Base-by-base conservation (phyloP, 2,797 vertebrate genomes). In the Podargus strigoides region DNA sequence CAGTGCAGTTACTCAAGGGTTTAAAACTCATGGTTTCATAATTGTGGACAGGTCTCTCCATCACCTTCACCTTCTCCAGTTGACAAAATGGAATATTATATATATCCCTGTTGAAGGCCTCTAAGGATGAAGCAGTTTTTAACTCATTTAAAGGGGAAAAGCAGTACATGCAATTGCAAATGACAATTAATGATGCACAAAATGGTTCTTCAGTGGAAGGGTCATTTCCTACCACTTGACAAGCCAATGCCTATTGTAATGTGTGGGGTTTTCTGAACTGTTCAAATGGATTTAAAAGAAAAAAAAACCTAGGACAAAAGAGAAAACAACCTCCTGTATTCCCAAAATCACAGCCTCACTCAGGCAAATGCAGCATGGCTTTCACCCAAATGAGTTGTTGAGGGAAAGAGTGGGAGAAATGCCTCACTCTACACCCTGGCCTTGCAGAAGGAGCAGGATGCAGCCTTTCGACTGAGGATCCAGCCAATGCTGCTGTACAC, bases 371-470 rank as follows among this genome's bases (percentile, higher is more conserved):
- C 10, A 17, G 4, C 0, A 0, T 26, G 17, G 5, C 36, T 72
- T 86, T 69, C 18, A 52, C 7, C 4, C 21, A 50, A 30, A 37
- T 16, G 23, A 62, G 28, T 1, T 47, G 7, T 1, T 60, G 58
- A 37, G 69, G 8, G 10, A 18, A 90, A 36, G 10, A 72, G 3
- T 3, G 7, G 17, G 12, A 32, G 4, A 44, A 68, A 34, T 7
- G 2, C 10, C 7, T 47, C 13, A 0, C 2, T 44, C 3, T 22
- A 1, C 6, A 10, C 14, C 22, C 24, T 2, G 1, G 6, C 1
- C 41, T 60, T 47, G 37, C 32, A 53, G 37, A 66, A 56, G 21
- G n/a, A 74, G 26, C 10, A 46, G 16, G 12, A 49, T 49, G 4
- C 1, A 3, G 11, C 3, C 36, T 75, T 93, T 42, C 39, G 9